Base-by-base conservation (phyloP, 2,888 invertebrate genomes). In the Pristionchus maxplancki region DNA sequence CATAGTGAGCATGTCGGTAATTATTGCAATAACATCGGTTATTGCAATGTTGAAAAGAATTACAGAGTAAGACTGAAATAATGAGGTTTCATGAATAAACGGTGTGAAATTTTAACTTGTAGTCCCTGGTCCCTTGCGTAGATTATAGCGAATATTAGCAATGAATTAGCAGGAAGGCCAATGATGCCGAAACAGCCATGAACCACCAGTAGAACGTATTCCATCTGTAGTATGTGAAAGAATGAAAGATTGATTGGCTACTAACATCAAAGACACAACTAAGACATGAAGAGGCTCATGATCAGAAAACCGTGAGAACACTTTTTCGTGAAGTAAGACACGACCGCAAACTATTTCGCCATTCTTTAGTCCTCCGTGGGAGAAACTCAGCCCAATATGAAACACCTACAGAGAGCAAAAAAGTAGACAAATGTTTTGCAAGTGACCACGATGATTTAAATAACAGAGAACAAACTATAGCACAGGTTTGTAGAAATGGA, bases 41-140 rank as follows among this genome's bases (percentile, higher is more conserved):
- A 78, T 40, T n/a, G 78, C 78, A 6, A 78, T 78, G 44, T 78
- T 78, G 44, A 78, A 28, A 44, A 78, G 78, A n/a, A 78, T 78
- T n/a, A 78, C 24, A 6, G 78, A 78, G 44, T 78, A 78, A 17
- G 78, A 44, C 78, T 48, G 48, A 24, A 44, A 9, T 1, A 48
- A 78, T 13, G 1, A 40, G 8, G 5, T 48, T 28, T 78, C 5
- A 13, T 34, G 9, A 28, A 15, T 13, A 28, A 78, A 0, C 44
- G 28, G 20, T 3, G 17, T 58, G 58, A 24, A 78, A 28, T 8
- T 24, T 13, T 44, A 9, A 78, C 44, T 15, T 78, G 78, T 13
- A 78, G 13, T 78, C 40, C 40, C 24, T 44, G 24, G 15, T 78
- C 34, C 24, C 78, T 13, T 28, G 78, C 44, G 13, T n/a, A 44